These are phyloP conservation scores for Lucilia sericata DNA, from an alignment of 1,140 invertebrate species.

Conservation along the genomic window DNA sequence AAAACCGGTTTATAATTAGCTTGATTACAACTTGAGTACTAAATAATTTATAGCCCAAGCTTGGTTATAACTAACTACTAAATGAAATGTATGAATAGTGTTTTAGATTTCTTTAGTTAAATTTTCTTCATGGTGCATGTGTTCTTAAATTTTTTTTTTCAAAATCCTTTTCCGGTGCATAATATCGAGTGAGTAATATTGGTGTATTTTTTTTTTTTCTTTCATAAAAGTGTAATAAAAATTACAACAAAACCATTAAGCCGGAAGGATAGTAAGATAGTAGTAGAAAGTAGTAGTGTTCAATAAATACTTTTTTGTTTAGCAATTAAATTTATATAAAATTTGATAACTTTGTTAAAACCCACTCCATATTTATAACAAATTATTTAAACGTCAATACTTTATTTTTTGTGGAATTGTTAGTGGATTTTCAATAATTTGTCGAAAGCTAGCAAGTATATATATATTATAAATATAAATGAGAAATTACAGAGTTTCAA, in stretches of 20 bases:
- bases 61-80: no score
- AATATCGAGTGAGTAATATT: background rate
- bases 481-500: conserved; percentile 10
- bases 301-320: background rate
- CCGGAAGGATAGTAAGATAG: background rate
- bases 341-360: background rate
- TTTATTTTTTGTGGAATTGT: background rate
- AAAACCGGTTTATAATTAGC: no score
- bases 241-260: background rate
- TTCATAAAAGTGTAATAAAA: no score
- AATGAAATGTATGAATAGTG: no score
- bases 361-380: background rate
- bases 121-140: background rate
- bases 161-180: background rate
- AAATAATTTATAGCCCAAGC: no score
- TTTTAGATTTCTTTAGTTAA: no score
- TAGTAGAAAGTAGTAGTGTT: background rate
- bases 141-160: no score
- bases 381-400: background rate
- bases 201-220: no score
- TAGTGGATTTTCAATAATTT: background rate
- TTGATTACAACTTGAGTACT: no score
- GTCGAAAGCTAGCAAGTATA: background rate
- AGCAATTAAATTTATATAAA: background rate
- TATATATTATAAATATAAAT: conserved; percentile 12